These are phyloP conservation scores for Branchinecta lynchi DNA, from an alignment of 1,140 invertebrate genomes.

Conservation along the genomic window DNA sequence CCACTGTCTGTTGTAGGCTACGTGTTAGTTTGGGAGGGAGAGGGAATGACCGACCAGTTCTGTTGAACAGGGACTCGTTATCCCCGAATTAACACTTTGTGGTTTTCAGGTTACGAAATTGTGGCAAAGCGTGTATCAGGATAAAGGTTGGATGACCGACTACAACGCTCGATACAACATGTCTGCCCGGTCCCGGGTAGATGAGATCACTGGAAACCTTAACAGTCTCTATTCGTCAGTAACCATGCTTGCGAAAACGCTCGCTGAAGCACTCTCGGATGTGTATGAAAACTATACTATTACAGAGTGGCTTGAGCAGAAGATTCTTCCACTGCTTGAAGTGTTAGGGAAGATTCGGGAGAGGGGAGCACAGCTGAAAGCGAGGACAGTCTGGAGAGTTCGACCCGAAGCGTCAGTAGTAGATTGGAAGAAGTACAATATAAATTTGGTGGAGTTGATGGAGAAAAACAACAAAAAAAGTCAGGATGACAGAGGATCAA, in stretches of 20 bases:
- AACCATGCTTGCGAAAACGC: slow-evolving; percentile 39
- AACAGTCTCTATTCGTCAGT: slow-evolving; percentile 34
- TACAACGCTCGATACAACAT: slow-evolving; percentile 64
- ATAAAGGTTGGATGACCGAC: slow-evolving; percentile 53
- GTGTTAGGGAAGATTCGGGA: background rate
- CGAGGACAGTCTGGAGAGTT: background rate
- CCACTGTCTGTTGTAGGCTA: background rate
- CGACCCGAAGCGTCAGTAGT: background rate
- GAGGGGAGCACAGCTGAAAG: background rate
- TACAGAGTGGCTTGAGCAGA: slow-evolving; percentile 55
- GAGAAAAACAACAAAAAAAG: background rate
- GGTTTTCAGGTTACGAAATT: slow-evolving; percentile 10
- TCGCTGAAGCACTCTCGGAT: slow-evolving; percentile 44
- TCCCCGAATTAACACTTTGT: background rate
- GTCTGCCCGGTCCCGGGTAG: slow-evolving; percentile 51
- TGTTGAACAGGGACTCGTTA: background rate
- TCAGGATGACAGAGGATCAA: too few species aligned
- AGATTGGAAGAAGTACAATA: background rate
- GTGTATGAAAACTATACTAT: slow-evolving; percentile 57
- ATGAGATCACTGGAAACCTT: slow-evolving; percentile 47
- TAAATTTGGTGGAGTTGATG: background rate
- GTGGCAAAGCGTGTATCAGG: slow-evolving; percentile 24
- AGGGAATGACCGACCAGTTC: background rate
- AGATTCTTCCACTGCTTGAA: slow-evolving; percentile 39
- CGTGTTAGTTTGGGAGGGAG: background rate